These are phyloP conservation scores for Tyria jacobaeae DNA, from an alignment of 2,888 invertebrate species.

Conservation along the genomic window DNA sequence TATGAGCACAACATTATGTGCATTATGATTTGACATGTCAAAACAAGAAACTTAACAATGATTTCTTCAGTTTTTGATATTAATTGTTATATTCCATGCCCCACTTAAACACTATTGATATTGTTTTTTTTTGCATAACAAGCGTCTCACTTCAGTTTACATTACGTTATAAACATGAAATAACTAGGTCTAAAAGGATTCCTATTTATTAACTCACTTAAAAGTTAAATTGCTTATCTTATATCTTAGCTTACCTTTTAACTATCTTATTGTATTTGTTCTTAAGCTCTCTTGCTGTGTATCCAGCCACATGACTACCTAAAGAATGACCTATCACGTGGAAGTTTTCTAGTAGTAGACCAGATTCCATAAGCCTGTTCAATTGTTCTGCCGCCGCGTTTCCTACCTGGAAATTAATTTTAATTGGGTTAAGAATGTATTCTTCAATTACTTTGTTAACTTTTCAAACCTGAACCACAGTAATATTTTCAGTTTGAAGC, in stretches of 20 bases:
- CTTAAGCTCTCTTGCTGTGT: constrained; percentile 78
- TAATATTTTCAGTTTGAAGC: no score
- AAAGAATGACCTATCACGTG: constrained; percentile 83
- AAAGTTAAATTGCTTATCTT: neutral
- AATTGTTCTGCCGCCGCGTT: constrained; percentile 72
- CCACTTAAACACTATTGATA: no score
- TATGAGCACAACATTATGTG: no score
- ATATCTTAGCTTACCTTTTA: no score
- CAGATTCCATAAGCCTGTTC: constrained; percentile 69
- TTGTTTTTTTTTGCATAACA: no score
- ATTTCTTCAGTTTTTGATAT: no score
- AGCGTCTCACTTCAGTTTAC: no score
- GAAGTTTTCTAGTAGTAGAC: constrained; percentile 69
- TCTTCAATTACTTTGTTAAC: no score
- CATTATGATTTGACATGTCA: no score
- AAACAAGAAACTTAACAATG: no score
- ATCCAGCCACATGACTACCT: constrained; percentile 83
- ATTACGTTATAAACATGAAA: neutral
- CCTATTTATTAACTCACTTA: neutral
- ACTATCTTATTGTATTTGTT: constrained; percentile 72
- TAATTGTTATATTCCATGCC: no score
- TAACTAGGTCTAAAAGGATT: neutral
- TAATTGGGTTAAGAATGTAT: neutral
- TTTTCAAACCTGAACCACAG: no score
- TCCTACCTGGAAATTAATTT: constrained; percentile 70